These are phyloP conservation scores for Mythimna albipuncta DNA, from an alignment of 2,888 invertebrate species.

Conservation along the genomic window DNA sequence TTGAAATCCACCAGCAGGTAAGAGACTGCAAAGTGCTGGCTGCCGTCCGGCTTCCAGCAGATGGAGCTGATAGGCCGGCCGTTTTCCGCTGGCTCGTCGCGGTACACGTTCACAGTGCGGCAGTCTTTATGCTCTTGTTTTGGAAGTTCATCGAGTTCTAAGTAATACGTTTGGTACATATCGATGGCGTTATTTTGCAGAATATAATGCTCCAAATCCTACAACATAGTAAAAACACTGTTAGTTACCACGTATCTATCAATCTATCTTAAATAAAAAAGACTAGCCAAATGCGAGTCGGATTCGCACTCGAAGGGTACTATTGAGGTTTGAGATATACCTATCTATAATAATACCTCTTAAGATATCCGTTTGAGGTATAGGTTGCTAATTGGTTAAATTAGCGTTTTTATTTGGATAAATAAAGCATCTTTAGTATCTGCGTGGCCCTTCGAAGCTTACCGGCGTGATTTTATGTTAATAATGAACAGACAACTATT, in stretches of 20 bases:
- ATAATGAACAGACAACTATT: too few relatives aligned
- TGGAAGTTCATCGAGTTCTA: slow-evolving; percentile 92
- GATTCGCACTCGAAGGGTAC: background rate
- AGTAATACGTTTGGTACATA: slow-evolving; percentile 97
- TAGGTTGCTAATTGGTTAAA: too few relatives aligned
- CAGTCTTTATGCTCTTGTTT: slow-evolving; percentile 92
- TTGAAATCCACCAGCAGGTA: slow-evolving; percentile 95
- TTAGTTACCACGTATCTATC: background rate
- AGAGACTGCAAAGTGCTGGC: slow-evolving; percentile 94
- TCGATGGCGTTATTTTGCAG: slow-evolving; percentile 97
- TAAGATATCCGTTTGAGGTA: too few relatives aligned
- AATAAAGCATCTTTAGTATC: too few relatives aligned
- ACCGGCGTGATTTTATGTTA: too few relatives aligned
- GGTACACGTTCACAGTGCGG: slow-evolving; percentile 96
- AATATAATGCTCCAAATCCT: slow-evolving; percentile 94
- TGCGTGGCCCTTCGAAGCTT: too few relatives aligned
- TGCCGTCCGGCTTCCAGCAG: slow-evolving; percentile 96
- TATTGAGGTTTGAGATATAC: too few relatives aligned
- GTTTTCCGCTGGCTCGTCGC: slow-evolving; percentile 91
- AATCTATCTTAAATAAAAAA: background rate
- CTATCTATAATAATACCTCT: too few relatives aligned
- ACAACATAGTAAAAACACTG: slow-evolving; percentile 8
- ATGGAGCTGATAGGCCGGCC: slow-evolving; percentile 93
- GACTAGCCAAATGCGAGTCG: too few relatives aligned
- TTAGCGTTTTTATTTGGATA: too few relatives aligned